phyloP scores from a whole-genome alignment of 2,113 vertebrate species.

The Oophaga pumilio region DNA sequence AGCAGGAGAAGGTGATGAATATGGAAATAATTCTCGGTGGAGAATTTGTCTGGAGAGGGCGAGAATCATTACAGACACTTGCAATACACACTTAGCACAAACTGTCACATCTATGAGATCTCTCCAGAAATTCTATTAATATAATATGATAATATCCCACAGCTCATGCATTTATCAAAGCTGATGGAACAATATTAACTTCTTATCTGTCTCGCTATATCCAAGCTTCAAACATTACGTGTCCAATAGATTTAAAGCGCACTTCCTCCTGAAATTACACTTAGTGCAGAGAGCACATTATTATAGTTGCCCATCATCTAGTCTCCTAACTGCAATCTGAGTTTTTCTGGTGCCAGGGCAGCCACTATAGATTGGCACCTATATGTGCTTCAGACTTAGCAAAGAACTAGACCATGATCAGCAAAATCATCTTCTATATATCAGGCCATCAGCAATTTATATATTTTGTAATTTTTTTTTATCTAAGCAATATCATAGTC shows the following conservation, averaged over 20 bases:
- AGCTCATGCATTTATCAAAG: not conserved
- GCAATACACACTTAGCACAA: conserved; percentile 17
- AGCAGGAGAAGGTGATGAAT: conserved; percentile 16
- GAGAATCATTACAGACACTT: not conserved
- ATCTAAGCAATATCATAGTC: not conserved
- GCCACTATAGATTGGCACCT: not conserved
- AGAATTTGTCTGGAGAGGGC: not conserved
- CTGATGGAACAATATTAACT: not conserved
- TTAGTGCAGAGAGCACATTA: not conserved
- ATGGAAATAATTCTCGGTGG: conserved; percentile 31
- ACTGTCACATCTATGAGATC: not conserved
- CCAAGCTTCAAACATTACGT: not conserved
- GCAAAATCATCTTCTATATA: not conserved
- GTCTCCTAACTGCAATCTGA: not conserved
- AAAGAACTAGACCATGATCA: not conserved
- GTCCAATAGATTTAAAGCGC: not conserved
- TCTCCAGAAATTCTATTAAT: conserved; percentile 26
- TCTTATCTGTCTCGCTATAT: not conserved
- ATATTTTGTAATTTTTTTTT: not conserved
- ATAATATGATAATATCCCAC: conserved; percentile 31
- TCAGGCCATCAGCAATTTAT: not conserved
- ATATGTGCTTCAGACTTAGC: not conserved
- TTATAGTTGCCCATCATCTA: not conserved
- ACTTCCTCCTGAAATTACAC: not conserved
- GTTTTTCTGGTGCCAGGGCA: not conserved